Base-by-base conservation (phyloP, 2,888 invertebrate species). In the Drosophila phalerata region DNA sequence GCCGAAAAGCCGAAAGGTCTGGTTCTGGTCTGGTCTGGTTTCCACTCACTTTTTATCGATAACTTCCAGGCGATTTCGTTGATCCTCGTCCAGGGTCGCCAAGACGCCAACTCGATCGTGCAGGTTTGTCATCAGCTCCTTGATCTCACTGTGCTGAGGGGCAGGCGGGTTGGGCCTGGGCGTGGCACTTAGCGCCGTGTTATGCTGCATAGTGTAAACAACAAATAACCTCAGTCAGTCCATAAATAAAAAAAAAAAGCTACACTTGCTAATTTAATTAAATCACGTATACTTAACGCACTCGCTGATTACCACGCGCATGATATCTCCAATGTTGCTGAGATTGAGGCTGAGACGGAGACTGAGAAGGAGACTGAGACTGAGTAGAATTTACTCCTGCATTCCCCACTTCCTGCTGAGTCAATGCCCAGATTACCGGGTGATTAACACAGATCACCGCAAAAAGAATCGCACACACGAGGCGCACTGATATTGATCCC, bases 41-140 rank as follows among this genome's bases (percentile, higher is more conserved):
- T 5, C 53, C 60, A 90, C 92, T 91, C 71, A 93, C 93, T 92
- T 92, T 62, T 93, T 91, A 64, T 92, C 92, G 69, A 93, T 88
- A 40, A 74, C 83, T 68, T 92, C 92, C 68, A 93, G 79, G 17
- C 91, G 91, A 56, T 83, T 75, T 22, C 92, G 89, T 63, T 92
- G 90, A 71, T 92, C 91, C 70, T 92, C 91, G 61, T 92, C 91
- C 73, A 92, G 80, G 53, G 91, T 88, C 64, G 90, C 90, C 71
- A 93, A 77, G 48, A 91, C 81, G 37, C 90, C 84, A 13, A 93
- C 79, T 13, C 92, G 91, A 75, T 93, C 93, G 43, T 91, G 86
- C 10, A 93, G 69, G 63, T 90, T 90, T 34, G 81, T 85, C 71
- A 93, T 73, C 63, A 92, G 71, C 17, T 90, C 88, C 76, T 84